Conservation (phyloP, 2,113 vertebrate genomes). For the Dermatemys mawii region DNA sequence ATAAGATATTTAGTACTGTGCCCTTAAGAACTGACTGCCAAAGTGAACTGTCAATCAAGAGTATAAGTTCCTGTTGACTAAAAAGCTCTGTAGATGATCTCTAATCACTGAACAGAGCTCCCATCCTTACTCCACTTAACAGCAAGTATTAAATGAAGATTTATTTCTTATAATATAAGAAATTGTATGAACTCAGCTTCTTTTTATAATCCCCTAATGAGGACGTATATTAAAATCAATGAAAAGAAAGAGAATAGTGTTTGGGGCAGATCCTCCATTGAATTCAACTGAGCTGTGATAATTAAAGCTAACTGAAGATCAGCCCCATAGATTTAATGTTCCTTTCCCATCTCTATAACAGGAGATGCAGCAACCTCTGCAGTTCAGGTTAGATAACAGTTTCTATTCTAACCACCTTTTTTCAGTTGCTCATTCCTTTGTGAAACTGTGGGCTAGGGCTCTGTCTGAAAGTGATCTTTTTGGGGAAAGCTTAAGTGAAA, state of each 20-base stretch:
- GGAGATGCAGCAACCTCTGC: background rate
- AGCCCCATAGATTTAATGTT: conserved; percentile 21
- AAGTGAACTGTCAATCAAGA: conserved; percentile 30
- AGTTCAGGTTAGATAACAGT: conserved; percentile 4
- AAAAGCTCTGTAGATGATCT: background rate
- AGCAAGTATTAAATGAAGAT: conserved; percentile 17
- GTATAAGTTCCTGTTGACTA: background rate
- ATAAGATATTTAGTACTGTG: background rate
- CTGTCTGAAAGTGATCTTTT: conserved; percentile 11
- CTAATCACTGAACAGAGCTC: conserved; percentile 29
- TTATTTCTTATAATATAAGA: conserved; percentile 40
- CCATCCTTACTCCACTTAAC: conserved; percentile 6
- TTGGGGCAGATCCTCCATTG: conserved; percentile 44
- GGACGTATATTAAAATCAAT: conserved; percentile 38
- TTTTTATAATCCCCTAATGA: conserved; percentile 31
- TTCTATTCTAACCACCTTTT: background rate
- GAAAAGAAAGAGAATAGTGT: background rate
- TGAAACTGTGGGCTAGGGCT: background rate
- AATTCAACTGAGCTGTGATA: background rate
- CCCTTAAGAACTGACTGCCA: background rate
- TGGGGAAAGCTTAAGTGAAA: background rate
- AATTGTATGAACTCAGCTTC: background rate
- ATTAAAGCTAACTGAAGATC: background rate
- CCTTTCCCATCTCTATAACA: conserved; percentile 37
- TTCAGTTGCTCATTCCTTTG: conserved; percentile 1